These are phyloP conservation scores for Burhinus bistriatus DNA, from an alignment of 2,113 vertebrate genomes.

Conservation along the genomic window DNA sequence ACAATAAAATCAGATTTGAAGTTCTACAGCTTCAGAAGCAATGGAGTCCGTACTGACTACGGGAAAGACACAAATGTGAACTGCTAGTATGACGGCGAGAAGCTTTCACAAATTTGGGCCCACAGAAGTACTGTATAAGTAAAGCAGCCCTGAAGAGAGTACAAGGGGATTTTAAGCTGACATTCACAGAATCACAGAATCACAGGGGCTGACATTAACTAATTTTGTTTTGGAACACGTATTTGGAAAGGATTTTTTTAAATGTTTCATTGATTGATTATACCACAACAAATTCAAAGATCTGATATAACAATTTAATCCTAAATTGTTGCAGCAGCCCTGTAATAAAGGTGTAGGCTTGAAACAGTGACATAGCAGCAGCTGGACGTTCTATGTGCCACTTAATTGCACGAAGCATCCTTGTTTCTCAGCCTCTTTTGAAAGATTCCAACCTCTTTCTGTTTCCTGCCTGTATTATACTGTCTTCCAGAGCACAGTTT, in stretches of 20 bases:
- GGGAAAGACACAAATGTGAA: neutral
- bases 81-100: neutral
- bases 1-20: neutral
- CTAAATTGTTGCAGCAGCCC: neutral
- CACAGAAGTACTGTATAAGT: neutral
- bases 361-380: neutral
- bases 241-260: neutral
- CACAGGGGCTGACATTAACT: neutral
- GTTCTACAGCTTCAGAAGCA: neutral
- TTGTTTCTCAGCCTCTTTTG: neutral
- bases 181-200: too few relatives aligned
- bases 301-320: neutral
- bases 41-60: neutral
- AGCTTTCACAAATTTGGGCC: neutral
- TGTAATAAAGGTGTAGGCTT: neutral
- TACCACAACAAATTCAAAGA: neutral
- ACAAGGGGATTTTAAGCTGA: neutral
- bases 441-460: neutral
- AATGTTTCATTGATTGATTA: neutral
- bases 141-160: neutral
- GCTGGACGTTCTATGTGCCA: neutral
- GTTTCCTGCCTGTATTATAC: constrained; percentile 11
- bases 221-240: neutral
- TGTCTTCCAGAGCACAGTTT: constrained; percentile 31
- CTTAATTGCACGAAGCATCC: neutral